Base-by-base conservation (phyloP, 2,888 invertebrate genomes). In the Argyresthia goedartella region DNA sequence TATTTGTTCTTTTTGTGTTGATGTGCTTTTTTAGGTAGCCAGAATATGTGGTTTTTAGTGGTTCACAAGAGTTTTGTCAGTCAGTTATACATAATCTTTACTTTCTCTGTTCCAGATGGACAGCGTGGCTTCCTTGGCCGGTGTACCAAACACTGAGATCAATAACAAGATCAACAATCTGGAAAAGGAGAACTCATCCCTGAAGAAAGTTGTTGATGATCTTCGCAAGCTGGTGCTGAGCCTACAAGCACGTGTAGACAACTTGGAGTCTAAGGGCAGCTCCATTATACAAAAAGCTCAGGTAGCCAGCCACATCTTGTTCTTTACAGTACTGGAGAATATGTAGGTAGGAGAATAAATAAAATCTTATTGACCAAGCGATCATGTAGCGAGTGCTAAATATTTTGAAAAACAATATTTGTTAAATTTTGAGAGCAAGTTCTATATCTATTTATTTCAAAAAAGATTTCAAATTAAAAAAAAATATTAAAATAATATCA, bases 81-180 rank as follows among this genome's bases (percentile, higher is more conserved):
- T 11, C 11, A 9, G 34, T 47, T 15, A 4, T 8, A 44, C 9
- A 1, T 15, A 6, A 15, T 0, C 14, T 44, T 8, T 44, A 44
- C 4, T 10, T 15, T 84, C 86, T 49, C 71, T 15, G 10, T 84
- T 87, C 49, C 71, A 92, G 92, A 90, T 92, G 88, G 91, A 91
- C 61, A 89, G 88, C 65, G 89, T 91, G 57, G 88, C 89, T 56
- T 81, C 86, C 39, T 66, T 90, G 56, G 87, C 89, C 56, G 85
- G 88, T 56, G 81, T 88, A 52, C 81, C 89, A 15, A 88, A 88
- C 61, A 86, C 85, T 51, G 90, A 90, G 66, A 66, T 91, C 34
- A 73, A 77, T 51, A 87, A 81, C 59, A 88, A 90, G 63, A 65
- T 92, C 53, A 79, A 76, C 54, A 64, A 67, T 41, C 67, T 92